phyloP scores from a whole-genome alignment of 2,797 vertebrate species.

The Acrossocheilus wenchowensis region DNA sequence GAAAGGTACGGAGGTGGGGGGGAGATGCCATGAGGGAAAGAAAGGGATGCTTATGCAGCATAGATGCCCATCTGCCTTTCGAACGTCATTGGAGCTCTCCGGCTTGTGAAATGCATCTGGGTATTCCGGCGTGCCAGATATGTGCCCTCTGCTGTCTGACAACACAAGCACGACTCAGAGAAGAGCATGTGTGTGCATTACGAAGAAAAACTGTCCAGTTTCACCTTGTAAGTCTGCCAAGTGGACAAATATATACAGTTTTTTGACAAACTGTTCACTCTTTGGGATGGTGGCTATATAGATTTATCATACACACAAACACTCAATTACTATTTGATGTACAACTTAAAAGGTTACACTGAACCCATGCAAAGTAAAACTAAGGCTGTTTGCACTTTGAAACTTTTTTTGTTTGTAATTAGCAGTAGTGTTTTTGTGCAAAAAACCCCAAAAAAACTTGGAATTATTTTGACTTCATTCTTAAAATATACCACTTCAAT shows the following conservation, averaged over 20 bases:
- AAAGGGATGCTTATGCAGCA: slow-evolving; percentile 40
- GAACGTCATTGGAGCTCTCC: slow-evolving; percentile 66
- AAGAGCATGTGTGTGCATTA: slow-evolving; percentile 27
- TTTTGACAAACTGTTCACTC: slow-evolving; percentile 18
- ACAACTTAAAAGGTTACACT: background rate
- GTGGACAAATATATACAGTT: slow-evolving; percentile 31
- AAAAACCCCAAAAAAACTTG: background rate
- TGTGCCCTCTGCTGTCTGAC: slow-evolving; percentile 51
- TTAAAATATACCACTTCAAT: background rate
- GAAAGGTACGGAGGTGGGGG: slow-evolving; percentile 1
- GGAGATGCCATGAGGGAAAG: slow-evolving; percentile 25
- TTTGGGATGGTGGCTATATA: slow-evolving; percentile 25
- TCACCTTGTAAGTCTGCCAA: slow-evolving; percentile 42
- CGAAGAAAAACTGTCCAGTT: slow-evolving; percentile 3
- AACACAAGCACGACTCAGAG: slow-evolving; percentile 22
- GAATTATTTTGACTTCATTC: background rate
- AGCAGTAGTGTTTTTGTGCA: background rate
- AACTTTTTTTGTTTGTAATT: background rate
- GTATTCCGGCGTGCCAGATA: slow-evolving; percentile 9
- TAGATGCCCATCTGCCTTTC: slow-evolving; percentile 67
- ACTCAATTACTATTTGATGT: background rate
- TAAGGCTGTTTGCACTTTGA: background rate
- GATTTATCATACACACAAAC: background rate
- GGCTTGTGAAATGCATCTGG: slow-evolving; percentile 29
- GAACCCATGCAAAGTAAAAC: background rate